These are phyloP conservation scores for Falco rusticolus DNA, from an alignment of 2,797 vertebrate genomes.

Conservation along the genomic window DNA sequence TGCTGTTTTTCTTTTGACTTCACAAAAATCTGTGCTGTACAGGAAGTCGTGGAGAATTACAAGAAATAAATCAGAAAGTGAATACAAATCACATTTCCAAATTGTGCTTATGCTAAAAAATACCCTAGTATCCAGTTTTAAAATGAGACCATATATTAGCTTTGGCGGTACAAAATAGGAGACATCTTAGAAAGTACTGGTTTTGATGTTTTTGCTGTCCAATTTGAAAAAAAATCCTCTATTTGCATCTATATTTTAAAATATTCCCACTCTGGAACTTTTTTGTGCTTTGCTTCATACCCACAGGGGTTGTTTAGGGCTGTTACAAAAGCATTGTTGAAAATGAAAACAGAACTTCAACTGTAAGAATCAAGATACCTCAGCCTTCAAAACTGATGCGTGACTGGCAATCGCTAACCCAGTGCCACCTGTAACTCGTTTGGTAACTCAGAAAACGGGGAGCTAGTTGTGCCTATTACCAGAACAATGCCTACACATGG, in stretches of 20 bases:
- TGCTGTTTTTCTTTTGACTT: background rate
- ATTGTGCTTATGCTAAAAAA: background rate
- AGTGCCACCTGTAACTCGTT: background rate
- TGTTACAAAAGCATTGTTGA: background rate
- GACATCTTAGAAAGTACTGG: background rate
- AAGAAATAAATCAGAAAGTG: background rate
- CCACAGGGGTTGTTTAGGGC: background rate
- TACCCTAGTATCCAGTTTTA: background rate
- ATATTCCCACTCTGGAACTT: background rate
- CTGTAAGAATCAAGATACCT: background rate
- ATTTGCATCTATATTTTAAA: background rate
- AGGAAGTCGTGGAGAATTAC: background rate
- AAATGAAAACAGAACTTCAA: background rate
- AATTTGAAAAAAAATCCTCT: background rate
- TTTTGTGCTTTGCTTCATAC: background rate
- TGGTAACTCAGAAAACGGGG: background rate
- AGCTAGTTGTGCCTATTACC: background rate
- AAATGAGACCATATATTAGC: background rate
- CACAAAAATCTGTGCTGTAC: background rate
- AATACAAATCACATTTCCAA: background rate
- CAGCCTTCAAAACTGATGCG: background rate
- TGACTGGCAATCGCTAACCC: background rate
- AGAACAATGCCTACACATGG: background rate
- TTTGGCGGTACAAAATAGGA: background rate
- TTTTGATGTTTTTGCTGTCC: background rate